Conservation (phyloP, 2,888 invertebrate genomes). For the Pegoplata infirma region DNA sequence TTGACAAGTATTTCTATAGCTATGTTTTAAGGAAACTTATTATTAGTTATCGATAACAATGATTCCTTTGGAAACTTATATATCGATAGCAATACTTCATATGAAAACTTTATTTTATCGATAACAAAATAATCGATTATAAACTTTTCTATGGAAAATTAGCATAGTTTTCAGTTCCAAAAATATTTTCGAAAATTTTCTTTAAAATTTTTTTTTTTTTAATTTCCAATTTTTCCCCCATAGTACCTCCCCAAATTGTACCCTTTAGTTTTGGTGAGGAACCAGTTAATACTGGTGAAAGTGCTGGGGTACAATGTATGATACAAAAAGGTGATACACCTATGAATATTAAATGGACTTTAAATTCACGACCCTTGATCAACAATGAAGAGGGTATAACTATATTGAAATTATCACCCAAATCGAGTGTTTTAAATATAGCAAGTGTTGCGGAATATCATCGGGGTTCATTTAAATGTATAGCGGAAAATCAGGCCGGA, state of each 20-base stretch:
- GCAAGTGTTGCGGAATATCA: conserved; percentile 84
- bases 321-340: conserved; percentile 89
- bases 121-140: too few relatives aligned
- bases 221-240: neutral
- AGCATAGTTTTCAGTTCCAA: too few relatives aligned
- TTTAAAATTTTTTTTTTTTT: too few relatives aligned
- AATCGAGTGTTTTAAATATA: conserved; percentile 83
- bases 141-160: too few relatives aligned
- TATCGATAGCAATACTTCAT: too few relatives aligned
- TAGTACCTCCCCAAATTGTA: conserved; percentile 83
- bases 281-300: conserved; percentile 84
- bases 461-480: conserved; percentile 87
- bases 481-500: conserved; percentile 85
- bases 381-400: conserved; percentile 79
- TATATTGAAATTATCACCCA: conserved; percentile 81
- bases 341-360: conserved; percentile 86
- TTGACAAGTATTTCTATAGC: too few relatives aligned
- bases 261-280: conserved; percentile 86
- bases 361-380: conserved; percentile 78
- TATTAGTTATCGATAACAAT: too few relatives aligned
- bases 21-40: too few relatives aligned
- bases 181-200: too few relatives aligned
- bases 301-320: conserved; percentile 84
- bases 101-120: too few relatives aligned
- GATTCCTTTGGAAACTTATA: too few relatives aligned